A percentile compares a stretch with the other conserved stretches of the same genome.
Conservation (phyloP, 2,797 vertebrate genomes). For the Spatula versicolor region DNA sequence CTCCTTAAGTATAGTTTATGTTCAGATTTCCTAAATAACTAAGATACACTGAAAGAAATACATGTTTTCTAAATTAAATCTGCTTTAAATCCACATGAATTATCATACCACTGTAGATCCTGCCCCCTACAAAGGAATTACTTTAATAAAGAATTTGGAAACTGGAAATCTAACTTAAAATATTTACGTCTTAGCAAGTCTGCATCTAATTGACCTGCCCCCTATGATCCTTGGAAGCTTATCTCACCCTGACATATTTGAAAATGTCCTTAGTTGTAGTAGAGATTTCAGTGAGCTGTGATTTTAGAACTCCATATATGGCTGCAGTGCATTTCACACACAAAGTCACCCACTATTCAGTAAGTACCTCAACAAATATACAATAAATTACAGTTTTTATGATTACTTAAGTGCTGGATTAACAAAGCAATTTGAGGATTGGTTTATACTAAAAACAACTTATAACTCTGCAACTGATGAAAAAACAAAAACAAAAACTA, state of each 20-base stretch:
- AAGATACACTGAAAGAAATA: not conserved
- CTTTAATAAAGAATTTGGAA: not conserved
- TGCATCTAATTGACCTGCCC: not conserved
- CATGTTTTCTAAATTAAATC: not conserved
- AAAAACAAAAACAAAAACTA: not conserved
- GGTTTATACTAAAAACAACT: not conserved
- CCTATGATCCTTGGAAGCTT: not conserved
- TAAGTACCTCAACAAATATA: not conserved
- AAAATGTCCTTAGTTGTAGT: not conserved
- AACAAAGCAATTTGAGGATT: not conserved
- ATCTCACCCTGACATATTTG: not conserved
- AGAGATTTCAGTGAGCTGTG: not conserved
- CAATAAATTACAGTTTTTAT: not conserved
- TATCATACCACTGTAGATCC: not conserved
- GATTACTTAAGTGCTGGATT: not conserved
- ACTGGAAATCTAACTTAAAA: not conserved
- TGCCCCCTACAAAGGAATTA: not conserved
- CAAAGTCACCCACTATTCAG: not conserved
- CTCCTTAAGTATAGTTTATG: not conserved
- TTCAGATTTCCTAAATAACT: not conserved
- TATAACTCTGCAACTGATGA: not conserved
- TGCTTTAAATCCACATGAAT: rapidly evolving
- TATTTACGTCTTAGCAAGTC: not conserved
- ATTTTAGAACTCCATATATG: not conserved
- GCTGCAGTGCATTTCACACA: not conserved